phyloP scores from a whole-genome alignment of 2,888 invertebrate species.

The Caradrina kadenii region DNA sequence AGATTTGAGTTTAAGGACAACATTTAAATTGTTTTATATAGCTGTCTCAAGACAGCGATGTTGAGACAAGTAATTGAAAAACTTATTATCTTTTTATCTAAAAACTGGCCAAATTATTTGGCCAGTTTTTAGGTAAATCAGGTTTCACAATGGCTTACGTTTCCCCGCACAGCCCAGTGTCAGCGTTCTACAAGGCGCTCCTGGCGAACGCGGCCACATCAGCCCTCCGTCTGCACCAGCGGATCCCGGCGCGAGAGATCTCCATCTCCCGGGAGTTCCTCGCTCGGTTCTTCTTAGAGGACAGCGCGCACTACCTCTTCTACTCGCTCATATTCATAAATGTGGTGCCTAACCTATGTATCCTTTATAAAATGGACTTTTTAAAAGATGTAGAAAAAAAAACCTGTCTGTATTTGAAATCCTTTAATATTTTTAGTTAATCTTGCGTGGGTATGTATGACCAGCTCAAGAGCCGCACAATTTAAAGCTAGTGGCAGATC shows the following conservation, averaged over 20 bases:
- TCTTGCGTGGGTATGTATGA: neutral
- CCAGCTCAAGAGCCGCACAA: neutral
- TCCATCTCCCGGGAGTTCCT: slow-evolving; percentile 96
- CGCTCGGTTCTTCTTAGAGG: slow-evolving; percentile 94
- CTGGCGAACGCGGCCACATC: slow-evolving; percentile 98
- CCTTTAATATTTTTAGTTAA: too few species aligned
- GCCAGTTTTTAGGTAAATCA: neutral
- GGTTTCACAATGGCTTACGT: neutral
- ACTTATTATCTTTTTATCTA: too few species aligned
- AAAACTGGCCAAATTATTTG: too few species aligned
- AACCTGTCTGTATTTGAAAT: neutral
- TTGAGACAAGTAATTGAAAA: too few species aligned
- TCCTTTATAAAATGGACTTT: slow-evolving; percentile 90
- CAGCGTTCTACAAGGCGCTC: slow-evolving; percentile 97
- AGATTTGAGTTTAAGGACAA: slow-evolving; percentile 10
- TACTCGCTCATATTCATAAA: slow-evolving; percentile 98
- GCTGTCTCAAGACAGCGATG: neutral
- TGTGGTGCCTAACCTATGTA: slow-evolving; percentile 96
- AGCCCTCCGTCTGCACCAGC: slow-evolving; percentile 98
- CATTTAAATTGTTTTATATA: neutral
- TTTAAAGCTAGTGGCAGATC: neutral
- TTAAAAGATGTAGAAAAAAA: neutral
- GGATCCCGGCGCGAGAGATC: slow-evolving; percentile 94
- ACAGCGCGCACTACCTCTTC: slow-evolving; percentile 98
- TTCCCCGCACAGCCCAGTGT: slow-evolving; percentile 80